Base-by-base conservation (phyloP, 1,140 invertebrate species). In the Ladona fulva region DNA sequence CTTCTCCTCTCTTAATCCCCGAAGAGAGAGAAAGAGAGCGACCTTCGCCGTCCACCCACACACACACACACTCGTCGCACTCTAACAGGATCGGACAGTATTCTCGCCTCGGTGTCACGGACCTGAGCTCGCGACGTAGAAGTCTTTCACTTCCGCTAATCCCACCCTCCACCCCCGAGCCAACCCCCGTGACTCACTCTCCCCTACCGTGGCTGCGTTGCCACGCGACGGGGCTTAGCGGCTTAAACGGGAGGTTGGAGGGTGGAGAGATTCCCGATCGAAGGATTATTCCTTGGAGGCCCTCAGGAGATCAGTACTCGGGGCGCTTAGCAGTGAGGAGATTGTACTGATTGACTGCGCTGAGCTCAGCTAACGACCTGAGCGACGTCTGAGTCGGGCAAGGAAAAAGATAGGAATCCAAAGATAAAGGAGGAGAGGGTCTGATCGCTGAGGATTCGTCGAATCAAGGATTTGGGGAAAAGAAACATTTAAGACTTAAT, bases 61-160 rank as follows among this genome's bases (percentile, higher is more conserved):
- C 12, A 52, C 44, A 10, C 44, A 52, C 44, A 19, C 44, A 52
- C 44, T 11, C 44, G 10, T 52, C 44, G 10, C 44, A 10, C 52
- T 66, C 52, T 66, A 66, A 66, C 52, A 66, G 52, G 52, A 66
- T 66, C 52, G 52, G n/a, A 66, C 14, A 22, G 52, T 22, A 66
- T 66, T 66, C 52, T 66, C 52, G 52, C 52, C 52, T 37, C 52
- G 52, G 52, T 19, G 52, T 66, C 52, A 66, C 52, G 52, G 52
- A 16, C 14, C 52, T 66, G 16, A 6, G 16, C 52, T 66, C 52
- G 52, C 52, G 52, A 6, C 16, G n/a, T 16, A 22, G 52, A 66
- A 66, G 52, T 66, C 52, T 66, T 66, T 66, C 52, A 66, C 52
- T 66, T 66, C 52, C 52, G 52, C 52, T 66, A 66, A 66, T 66